phyloP scores from a whole-genome alignment of 1,140 invertebrate genomes.

The Lanistes nyassanus region DNA sequence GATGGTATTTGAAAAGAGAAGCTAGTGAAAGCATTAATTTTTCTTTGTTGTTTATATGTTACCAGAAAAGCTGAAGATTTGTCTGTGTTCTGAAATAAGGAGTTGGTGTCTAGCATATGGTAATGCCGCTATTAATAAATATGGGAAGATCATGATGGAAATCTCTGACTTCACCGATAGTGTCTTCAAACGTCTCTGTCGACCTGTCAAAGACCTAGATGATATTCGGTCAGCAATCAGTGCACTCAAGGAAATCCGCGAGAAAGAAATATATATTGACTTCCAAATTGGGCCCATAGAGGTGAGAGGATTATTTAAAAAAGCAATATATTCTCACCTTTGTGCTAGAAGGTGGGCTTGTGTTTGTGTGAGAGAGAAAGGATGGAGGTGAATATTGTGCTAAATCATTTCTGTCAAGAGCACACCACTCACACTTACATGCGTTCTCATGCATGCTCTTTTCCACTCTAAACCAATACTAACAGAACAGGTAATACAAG shows the following conservation, averaged over 20 bases:
- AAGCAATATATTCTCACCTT: neutral
- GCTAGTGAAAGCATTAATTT: neutral
- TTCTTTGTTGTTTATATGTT: neutral
- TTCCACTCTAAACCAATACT: too few species aligned
- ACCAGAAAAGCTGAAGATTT: constrained; percentile 87
- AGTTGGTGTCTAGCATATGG: constrained; percentile 86
- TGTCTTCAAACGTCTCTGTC: constrained; percentile 86
- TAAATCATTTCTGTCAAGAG: too few species aligned
- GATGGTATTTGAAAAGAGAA: neutral
- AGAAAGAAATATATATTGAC: constrained; percentile 96
- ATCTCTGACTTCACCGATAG: constrained; percentile 93
- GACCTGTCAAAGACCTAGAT: constrained; percentile 89
- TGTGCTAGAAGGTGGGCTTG: too few species aligned
- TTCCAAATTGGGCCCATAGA: constrained; percentile 93
- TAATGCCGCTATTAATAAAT: constrained; percentile 90
- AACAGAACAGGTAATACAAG: too few species aligned
- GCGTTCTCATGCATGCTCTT: too few species aligned
- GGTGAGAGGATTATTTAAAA: constrained; percentile 57
- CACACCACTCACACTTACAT: too few species aligned
- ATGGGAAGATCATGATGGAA: constrained; percentile 92
- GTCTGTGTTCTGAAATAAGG: constrained; percentile 86
- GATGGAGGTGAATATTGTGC: too few species aligned
- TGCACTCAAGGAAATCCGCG: constrained; percentile 89
- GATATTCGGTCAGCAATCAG: constrained; percentile 94
- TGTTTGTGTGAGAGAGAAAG: too few species aligned